Evolutionary conservation across 1,140 invertebrate genomes (phyloP), one percentile per base, ranked within the genome.

Genomic region (Ylistrum balloti): DNA sequence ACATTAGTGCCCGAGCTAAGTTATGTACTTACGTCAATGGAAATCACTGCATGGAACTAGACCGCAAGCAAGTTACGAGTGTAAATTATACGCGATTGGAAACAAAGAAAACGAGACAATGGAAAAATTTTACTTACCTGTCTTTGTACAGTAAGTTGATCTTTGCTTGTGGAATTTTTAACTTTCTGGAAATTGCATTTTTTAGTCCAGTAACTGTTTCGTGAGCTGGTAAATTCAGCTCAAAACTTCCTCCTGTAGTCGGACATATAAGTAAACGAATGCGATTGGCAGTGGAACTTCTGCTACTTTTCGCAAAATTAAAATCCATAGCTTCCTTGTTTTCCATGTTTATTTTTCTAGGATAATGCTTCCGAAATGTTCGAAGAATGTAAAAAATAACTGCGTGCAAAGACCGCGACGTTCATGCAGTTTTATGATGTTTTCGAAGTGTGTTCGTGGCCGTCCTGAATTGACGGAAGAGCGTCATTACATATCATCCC

Each of bases 111-210:
- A 86, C 35, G 45, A 56, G 45, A 33, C 45, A 85, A 34, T 89
- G 35, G 74, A 11, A 74, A n/a, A 28, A 9, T 5, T 22, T 11
- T n/a, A 94, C 95, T 93, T 96, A 99, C 98, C 98, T 98, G 96
- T 99, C 98, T 93, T 98, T 97, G 96, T 98, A 98, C 90, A 99
- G 97, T 94, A 99, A 97, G 96, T 98, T 98, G 96, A 99, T 98
- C 95, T 98, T 97, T 97, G 99, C 98, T 96, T 98, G 98, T 92
- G 98, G 97, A 95, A 99, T 98, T 97, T 98, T 98, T 90, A 99
- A 97, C 95, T 97, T 98, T 96, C 98, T 98, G n/a, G 98, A 98
- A 93, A 99, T 98, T 86, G 98, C 97, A 96, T 98, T 98, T 96
- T 99, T 99, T 22, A 99, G 97, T 95, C 98, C 98, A 94, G 98